These are phyloP conservation scores for Chloroclystis v-ata DNA, from an alignment of 2,888 invertebrate genomes.

Conservation along the genomic window DNA sequence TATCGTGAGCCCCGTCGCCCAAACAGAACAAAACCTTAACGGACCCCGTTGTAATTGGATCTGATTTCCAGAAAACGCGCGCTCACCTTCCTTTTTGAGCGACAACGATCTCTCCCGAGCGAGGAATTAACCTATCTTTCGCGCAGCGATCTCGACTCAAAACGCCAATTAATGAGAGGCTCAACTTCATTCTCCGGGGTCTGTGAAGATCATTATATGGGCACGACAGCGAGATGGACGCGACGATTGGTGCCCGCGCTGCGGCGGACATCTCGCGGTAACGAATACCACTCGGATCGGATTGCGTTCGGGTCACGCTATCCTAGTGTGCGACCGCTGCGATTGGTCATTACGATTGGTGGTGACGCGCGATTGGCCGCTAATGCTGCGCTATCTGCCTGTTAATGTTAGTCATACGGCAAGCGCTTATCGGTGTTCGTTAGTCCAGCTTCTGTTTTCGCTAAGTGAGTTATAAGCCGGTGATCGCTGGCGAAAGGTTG, in stretches of 20 bases:
- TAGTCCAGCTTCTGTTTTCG: slow-evolving; percentile 70
- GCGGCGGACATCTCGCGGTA: slow-evolving; percentile 73
- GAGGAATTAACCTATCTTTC: slow-evolving; percentile 78
- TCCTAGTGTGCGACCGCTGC: slow-evolving; percentile 65
- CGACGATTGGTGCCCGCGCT: slow-evolving; percentile 71
- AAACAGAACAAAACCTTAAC: slow-evolving; percentile 76
- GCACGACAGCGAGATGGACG: slow-evolving; percentile 78
- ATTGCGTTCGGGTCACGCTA: slow-evolving; percentile 77
- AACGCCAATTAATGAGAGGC: slow-evolving; percentile 78
- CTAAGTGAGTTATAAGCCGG: slow-evolving; percentile 75
- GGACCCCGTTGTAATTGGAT: slow-evolving; percentile 76
- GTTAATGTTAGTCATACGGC: slow-evolving; percentile 66
- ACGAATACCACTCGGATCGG: slow-evolving; percentile 72
- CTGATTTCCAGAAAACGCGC: slow-evolving; percentile 77
- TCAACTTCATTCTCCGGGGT: slow-evolving; percentile 78
- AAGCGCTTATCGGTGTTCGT: slow-evolving; percentile 67
- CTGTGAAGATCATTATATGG: slow-evolving; percentile 79
- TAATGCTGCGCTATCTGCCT: slow-evolving; percentile 63
- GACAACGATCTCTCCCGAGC: slow-evolving; percentile 74
- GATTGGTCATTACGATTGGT: slow-evolving; percentile 71
- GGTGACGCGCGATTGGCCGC: slow-evolving; percentile 68
- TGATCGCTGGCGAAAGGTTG: slow-evolving; percentile 66
- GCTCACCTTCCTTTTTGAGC: slow-evolving; percentile 74
- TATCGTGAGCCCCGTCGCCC: slow-evolving; percentile 62
- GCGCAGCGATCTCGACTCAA: slow-evolving; percentile 76